These are phyloP conservation scores for Pristionchus fissidentatus DNA, from an alignment of 2,888 invertebrate genomes.

Conservation along the genomic window DNA sequence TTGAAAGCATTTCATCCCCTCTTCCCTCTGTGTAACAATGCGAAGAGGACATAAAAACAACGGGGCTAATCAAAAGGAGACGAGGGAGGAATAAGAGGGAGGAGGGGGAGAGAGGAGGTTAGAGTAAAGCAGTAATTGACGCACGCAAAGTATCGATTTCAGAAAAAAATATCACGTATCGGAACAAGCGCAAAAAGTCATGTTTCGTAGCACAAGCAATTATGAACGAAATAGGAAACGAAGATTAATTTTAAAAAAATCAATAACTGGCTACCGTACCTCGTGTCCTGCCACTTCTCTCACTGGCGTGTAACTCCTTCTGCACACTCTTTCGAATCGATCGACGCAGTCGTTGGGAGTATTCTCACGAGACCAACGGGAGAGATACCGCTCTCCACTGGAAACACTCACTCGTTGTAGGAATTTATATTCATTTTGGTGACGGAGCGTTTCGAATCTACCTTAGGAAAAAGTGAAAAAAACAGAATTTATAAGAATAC, in stretches of 20 bases:
- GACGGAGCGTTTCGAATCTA: no score
- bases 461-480: background rate
- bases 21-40: conserved; percentile 29
- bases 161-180: no score
- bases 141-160: no score
- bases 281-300: conserved; percentile 66
- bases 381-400: conserved; percentile 71
- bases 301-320: conserved; percentile 74
- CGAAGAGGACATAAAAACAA: conserved; percentile 43
- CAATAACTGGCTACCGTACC: no score
- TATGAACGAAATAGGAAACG: no score
- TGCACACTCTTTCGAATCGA: conserved; percentile 65
- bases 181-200: no score
- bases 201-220: no score
- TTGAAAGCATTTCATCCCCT: background rate
- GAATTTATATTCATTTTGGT: no score
- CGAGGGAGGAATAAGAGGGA: background rate
- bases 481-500: background rate
- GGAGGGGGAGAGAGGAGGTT: no score
- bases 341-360: conserved; percentile 70
- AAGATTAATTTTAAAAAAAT: no score
- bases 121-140: no score
- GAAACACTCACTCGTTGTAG: no score
- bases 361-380: conserved; percentile 75
- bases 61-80: conserved; percentile 36